Evolutionary conservation across 2,797 vertebrate species (phyloP).

Genomic region (Yasuhikotakia modesta): DNA sequence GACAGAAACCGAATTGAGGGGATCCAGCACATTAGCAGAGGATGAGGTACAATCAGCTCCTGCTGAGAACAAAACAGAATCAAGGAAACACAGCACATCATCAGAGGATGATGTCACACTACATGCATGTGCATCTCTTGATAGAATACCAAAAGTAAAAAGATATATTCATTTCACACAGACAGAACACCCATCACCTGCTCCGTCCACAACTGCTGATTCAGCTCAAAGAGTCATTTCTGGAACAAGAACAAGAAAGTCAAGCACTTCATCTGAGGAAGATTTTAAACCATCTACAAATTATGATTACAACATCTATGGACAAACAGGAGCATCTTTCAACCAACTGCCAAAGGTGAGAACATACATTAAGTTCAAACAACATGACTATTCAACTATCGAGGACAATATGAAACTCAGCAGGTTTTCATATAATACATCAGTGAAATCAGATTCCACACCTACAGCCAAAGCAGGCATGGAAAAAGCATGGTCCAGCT

Average conservation of each 20-base stretch:
- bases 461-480: background rate
- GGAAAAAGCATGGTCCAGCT: slow-evolving; percentile 6
- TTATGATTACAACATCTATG: background rate
- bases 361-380: slow-evolving; percentile 42
- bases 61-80: background rate
- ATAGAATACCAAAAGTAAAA: slow-evolving; percentile 36
- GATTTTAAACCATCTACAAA: slow-evolving; percentile 6
- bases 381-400: background rate
- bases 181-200: background rate
- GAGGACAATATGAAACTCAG: background rate
- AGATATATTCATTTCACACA: slow-evolving; percentile 48
- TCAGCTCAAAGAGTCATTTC: slow-evolving; percentile 5
- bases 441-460: slow-evolving; percentile 13
- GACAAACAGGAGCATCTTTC: background rate
- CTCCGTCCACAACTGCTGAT: background rate
- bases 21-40: background rate
- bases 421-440: background rate
- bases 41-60: background rate
- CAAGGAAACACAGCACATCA: slow-evolving; percentile 10
- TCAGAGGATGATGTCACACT: slow-evolving; percentile 4
- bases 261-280: slow-evolving; percentile 20
- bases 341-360: slow-evolving; percentile 10
- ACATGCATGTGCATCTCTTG: background rate
- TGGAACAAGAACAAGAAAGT: background rate
- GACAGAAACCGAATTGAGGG: slow-evolving; percentile 4